Evolutionary conservation across 2,113 vertebrate species (phyloP).

Genomic region (Murina feae): DNA sequence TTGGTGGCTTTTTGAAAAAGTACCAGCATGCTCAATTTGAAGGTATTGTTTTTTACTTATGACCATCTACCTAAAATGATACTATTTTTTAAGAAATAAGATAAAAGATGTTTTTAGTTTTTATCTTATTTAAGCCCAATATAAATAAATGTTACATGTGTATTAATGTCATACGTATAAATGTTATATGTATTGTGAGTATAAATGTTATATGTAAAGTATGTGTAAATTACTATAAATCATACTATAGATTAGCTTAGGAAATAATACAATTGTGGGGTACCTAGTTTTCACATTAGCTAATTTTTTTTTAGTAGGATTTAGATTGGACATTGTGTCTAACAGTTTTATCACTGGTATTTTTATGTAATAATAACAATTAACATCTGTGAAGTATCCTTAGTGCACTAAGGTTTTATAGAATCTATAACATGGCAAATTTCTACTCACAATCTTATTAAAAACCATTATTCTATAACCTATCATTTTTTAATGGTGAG

Average conservation of each 20-base stretch:
- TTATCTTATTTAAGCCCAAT: not conserved
- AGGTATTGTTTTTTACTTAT: not conserved
- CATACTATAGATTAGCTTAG: not conserved
- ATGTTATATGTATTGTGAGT: not conserved
- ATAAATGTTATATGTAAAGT: not conserved
- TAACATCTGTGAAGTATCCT: constrained; percentile 11
- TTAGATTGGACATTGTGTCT: not conserved
- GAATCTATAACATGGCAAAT: not conserved
- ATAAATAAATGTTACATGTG: not conserved
- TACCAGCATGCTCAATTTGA: constrained; percentile 4
- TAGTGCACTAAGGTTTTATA: constrained; percentile 8
- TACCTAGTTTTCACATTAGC: not conserved
- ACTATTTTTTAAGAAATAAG: not conserved
- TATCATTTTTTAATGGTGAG: constrained; percentile 28
- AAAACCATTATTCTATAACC: not conserved
- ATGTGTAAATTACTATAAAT: not conserved
- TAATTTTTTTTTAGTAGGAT: not conserved
- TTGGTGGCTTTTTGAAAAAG: constrained; percentile 37
- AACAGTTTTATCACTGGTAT: constrained; percentile 18
- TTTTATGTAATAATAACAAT: constrained; percentile 36
- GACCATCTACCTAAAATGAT: not conserved
- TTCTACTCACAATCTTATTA: not conserved
- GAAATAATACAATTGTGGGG: not conserved
- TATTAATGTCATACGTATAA: not conserved
- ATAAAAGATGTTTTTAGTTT: constrained; percentile 13